Evolutionary conservation across 1,140 invertebrate genomes (phyloP).

Genomic region (Nylanderia fulva): DNA sequence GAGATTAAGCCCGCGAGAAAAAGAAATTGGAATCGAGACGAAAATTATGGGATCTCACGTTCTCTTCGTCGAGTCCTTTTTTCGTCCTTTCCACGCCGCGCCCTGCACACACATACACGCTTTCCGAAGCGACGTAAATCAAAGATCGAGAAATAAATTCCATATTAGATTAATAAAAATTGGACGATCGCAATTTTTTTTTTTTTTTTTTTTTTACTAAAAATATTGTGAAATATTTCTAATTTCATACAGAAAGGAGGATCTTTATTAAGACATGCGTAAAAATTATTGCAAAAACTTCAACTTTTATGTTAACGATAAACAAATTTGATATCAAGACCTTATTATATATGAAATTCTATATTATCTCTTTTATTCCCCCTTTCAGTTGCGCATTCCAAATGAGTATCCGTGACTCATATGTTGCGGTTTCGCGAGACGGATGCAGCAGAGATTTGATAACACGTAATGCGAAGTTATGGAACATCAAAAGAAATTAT

Average conservation of each 20-base stretch:
- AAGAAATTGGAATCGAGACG: constrained; percentile 80
- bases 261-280: neutral
- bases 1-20: constrained; percentile 76
- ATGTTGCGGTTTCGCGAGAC: constrained; percentile 32
- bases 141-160: constrained; percentile 32
- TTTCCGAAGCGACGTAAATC: constrained; percentile 47
- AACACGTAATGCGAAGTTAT: constrained; percentile 26
- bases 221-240: neutral
- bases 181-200: too few species aligned
- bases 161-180: neutral
- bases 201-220: too few species aligned
- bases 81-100: neutral
- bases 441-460: constrained; percentile 47
- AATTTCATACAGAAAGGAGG: neutral
- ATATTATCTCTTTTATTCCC: neutral
- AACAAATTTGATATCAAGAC: neutral
- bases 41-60: constrained; percentile 74
- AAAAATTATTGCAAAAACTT: neutral
- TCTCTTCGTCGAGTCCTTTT: constrained; percentile 21
- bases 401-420: constrained; percentile 8
- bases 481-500: constrained; percentile 16
- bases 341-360: neutral
- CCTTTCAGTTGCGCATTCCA: neutral
- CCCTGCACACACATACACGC: neutral
- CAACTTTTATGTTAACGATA: neutral